Conservation (phyloP, 1,140 invertebrate genomes). For the Microplitis demolitor region DNA sequence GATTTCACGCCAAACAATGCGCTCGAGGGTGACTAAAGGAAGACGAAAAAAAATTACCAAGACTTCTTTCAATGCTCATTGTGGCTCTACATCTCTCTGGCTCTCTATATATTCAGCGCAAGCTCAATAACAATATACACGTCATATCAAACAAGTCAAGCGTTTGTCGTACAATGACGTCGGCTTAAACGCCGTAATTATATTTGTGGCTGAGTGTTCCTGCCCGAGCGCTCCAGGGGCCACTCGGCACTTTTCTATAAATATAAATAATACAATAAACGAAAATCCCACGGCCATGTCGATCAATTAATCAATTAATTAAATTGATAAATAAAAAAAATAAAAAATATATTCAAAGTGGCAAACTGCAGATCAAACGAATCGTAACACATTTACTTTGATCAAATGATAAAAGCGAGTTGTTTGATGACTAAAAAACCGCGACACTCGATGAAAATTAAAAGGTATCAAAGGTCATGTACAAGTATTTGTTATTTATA, state of each 20-base stretch:
- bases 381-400: too few relatives aligned
- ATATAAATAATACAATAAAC: neutral
- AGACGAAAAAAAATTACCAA: conserved; percentile 11
- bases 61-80: neutral
- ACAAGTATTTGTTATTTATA: too few relatives aligned
- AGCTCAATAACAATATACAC: too few relatives aligned
- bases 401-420: too few relatives aligned
- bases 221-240: neutral
- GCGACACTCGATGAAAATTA: too few relatives aligned
- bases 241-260: neutral
- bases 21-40: neutral
- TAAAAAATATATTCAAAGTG: too few relatives aligned
- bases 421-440: too few relatives aligned
- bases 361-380: too few relatives aligned
- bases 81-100: conserved; percentile 12
- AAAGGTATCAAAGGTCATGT: too few relatives aligned
- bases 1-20: conserved; percentile 31
- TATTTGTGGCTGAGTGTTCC: conserved; percentile 58
- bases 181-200: conserved; percentile 61
- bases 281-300: too few relatives aligned
- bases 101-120: neutral
- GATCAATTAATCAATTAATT: too few relatives aligned
- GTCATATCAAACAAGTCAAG: conserved; percentile 55
- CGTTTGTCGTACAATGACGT: conserved; percentile 54
- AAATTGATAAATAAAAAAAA: too few relatives aligned